Percentiles rank a stretch among this genome's conserved stretches.
Conservation (phyloP, 2,113 vertebrate species). For the Eulemur macaco region DNA sequence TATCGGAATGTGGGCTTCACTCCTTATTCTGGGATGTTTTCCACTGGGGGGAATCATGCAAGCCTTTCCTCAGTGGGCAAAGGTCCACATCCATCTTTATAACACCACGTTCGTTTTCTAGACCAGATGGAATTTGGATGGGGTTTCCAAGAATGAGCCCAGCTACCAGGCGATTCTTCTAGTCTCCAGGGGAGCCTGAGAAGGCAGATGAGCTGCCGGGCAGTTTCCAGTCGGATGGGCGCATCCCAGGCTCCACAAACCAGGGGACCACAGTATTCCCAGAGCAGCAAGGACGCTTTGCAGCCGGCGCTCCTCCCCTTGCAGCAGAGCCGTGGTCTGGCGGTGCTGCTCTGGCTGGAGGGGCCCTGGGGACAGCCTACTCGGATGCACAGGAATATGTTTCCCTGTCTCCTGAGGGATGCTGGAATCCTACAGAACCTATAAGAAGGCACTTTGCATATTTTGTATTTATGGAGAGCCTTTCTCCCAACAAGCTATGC, state of each 20-base stretch:
- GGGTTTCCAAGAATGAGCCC: not conserved
- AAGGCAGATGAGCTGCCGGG: fast-evolving
- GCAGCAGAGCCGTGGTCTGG: not conserved
- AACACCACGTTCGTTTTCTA: not conserved
- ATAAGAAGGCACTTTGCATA: not conserved
- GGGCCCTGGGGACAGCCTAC: not conserved
- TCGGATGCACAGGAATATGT: not conserved
- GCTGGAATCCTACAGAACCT: not conserved
- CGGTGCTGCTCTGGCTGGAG: not conserved
- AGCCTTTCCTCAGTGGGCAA: fast-evolving
- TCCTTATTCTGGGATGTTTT: not conserved
- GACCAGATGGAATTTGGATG: not conserved
- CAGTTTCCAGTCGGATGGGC: fast-evolving
- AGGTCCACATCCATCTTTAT: not conserved
- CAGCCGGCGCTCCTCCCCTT: fast-evolving
- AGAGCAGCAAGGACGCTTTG: too few species aligned
- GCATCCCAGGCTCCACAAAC: not conserved
- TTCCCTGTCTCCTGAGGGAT: not conserved
- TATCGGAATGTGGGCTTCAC: not conserved
- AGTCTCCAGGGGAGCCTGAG: not conserved
- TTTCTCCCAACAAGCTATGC: not conserved
- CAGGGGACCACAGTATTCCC: fast-evolving
- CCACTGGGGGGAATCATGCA: fast-evolving
- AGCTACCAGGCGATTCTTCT: not conserved
- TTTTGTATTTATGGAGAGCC: conserved; percentile 8